Evolutionary conservation across 2,113 vertebrate genomes (phyloP).

Genomic region (Myotis lucifugus): DNA sequence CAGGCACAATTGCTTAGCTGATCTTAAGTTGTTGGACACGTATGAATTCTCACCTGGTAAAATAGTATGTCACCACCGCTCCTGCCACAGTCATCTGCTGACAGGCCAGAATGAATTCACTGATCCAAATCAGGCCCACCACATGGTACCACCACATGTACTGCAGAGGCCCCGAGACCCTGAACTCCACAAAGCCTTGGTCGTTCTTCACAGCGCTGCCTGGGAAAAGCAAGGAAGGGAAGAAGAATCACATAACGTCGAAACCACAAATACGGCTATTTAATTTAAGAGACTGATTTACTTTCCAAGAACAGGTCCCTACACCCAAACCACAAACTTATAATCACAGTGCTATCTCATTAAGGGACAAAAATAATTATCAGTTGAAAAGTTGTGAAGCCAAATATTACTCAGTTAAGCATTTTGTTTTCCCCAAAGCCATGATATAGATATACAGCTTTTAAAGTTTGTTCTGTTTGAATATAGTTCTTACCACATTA

Average conservation of each 20-base stretch:
- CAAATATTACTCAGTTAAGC: background rate
- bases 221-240: constrained; percentile 75
- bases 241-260: background rate
- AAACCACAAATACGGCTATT: background rate
- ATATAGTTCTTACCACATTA: constrained; percentile 14
- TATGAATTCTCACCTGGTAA: constrained; percentile 90
- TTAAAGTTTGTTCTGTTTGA: constrained; percentile 39
- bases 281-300: background rate
- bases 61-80: constrained; percentile 98
- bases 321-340: background rate
- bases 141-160: constrained; percentile 98
- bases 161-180: constrained; percentile 90
- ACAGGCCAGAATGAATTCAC: constrained; percentile 97
- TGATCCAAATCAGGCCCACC: constrained; percentile 98
- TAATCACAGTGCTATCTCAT: background rate
- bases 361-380: constrained; percentile 29
- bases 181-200: constrained; percentile 93
- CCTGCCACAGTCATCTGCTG: constrained; percentile 99
- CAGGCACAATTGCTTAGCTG: background rate
- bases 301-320: background rate
- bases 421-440: constrained; percentile 12
- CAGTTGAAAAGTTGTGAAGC: constrained; percentile 15
- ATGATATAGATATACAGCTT: background rate
- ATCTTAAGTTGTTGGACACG: background rate
- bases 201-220: constrained; percentile 91